Conservation (phyloP, 2,888 invertebrate species). For the Caenorhabditis sinica region DNA sequence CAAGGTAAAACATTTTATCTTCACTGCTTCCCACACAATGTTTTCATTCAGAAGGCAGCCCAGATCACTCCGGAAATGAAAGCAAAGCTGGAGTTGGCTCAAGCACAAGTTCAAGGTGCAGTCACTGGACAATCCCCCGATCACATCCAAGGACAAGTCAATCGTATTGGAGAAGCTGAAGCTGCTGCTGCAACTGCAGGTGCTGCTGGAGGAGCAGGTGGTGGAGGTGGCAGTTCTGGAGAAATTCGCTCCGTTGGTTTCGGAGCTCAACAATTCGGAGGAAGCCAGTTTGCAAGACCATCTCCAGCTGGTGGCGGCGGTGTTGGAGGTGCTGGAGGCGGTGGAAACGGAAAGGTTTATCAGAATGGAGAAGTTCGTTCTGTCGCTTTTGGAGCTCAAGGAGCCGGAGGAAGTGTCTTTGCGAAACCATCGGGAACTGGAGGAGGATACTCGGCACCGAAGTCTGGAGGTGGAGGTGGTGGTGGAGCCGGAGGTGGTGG, state of each 20-base stretch:
- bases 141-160: conserved; percentile 50
- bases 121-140: conserved; percentile 62
- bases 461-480: conserved; percentile 28
- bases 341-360: conserved; percentile 20
- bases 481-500: conserved; percentile 6
- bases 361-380: conserved; percentile 58
- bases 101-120: conserved; percentile 45
- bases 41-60: conserved; percentile 26
- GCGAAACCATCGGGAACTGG: conserved; percentile 28
- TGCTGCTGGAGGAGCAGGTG: conserved; percentile 13
- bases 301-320: conserved; percentile 36
- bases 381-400: conserved; percentile 48
- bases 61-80: conserved; percentile 34
- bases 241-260: conserved; percentile 52
- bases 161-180: conserved; percentile 29
- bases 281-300: conserved; percentile 45
- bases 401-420: conserved; percentile 24
- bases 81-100: conserved; percentile 47
- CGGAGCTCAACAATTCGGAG: conserved; percentile 47
- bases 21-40: not conserved
- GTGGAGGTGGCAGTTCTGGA: conserved; percentile 34
- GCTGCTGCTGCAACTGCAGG: conserved; percentile 36
- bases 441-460: conserved; percentile 23
- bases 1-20: conserved; percentile 6
- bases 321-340: conserved; percentile 22